Evolutionary conservation across 2,797 vertebrate species (phyloP).

Genomic region (Neomorphus geoffroyi): DNA sequence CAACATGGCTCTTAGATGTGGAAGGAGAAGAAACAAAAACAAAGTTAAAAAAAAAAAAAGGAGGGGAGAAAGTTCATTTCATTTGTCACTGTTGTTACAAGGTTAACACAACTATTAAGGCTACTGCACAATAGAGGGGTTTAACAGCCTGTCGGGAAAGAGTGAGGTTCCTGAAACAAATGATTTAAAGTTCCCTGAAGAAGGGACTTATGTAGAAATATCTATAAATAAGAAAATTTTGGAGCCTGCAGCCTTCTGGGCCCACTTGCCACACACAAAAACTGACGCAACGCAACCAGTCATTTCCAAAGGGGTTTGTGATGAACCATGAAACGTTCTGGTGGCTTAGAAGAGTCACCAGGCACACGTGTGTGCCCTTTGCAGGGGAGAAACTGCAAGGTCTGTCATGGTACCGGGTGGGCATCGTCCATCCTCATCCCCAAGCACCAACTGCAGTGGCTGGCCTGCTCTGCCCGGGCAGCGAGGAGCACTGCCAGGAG

Average conservation of each 20-base stretch:
- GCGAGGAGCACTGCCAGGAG: neutral
- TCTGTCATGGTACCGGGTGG: neutral
- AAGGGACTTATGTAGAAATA: slow-evolving; percentile 51
- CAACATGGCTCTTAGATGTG: slow-evolving; percentile 48
- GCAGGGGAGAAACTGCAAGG: neutral
- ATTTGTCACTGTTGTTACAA: slow-evolving; percentile 61
- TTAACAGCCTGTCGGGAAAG: slow-evolving; percentile 52
- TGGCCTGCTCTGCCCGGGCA: neutral
- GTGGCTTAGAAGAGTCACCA: neutral
- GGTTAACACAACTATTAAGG: slow-evolving; percentile 62
- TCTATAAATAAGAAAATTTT: slow-evolving; percentile 59
- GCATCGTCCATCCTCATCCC: neutral
- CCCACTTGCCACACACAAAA: slow-evolving; percentile 41
- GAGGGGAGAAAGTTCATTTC: slow-evolving; percentile 1
- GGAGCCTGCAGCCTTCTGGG: slow-evolving; percentile 53
- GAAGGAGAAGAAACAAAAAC: neutral
- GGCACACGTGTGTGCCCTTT: neutral
- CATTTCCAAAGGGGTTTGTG: slow-evolving; percentile 53
- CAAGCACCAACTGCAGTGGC: neutral
- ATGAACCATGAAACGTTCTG: slow-evolving; percentile 42
- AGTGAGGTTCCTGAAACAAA: slow-evolving; percentile 24
- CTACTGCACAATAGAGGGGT: slow-evolving; percentile 66
- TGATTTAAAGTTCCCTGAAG: neutral
- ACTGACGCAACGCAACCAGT: slow-evolving; percentile 32
- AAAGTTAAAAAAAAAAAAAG: neutral